Evolutionary conservation across 2,797 vertebrate species (phyloP).

Genomic region (Dromococcyx pavoninus): DNA sequence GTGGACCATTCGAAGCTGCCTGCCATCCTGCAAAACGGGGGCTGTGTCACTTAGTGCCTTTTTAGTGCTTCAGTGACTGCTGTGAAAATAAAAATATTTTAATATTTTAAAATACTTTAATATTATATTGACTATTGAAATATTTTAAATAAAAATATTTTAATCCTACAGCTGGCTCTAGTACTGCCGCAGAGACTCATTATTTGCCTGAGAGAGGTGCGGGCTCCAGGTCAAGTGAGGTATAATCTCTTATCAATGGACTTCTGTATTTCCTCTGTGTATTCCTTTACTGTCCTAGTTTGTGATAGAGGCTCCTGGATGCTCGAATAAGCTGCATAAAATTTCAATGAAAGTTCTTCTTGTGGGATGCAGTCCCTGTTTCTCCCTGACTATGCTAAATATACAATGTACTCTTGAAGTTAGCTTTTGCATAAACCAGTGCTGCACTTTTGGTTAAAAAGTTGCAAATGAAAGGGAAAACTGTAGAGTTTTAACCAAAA

Average conservation of each 20-base stretch:
- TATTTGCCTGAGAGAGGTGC: background rate
- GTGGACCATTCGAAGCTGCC: background rate
- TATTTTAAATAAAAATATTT: background rate
- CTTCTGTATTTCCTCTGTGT: background rate
- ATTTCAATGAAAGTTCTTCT: background rate
- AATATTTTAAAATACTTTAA: no score
- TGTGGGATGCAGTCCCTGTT: background rate
- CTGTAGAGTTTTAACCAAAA: background rate
- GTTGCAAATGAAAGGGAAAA: background rate
- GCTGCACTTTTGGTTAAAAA: background rate
- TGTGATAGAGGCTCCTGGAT: background rate
- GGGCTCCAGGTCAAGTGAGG: background rate
- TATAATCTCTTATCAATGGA: slow-evolving; percentile 28
- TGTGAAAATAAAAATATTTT: background rate
- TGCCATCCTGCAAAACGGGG: background rate
- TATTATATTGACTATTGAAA: no score
- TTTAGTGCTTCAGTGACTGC: background rate
- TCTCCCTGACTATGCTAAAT: background rate
- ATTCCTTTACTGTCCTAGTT: background rate
- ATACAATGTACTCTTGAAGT: background rate
- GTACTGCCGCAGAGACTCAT: background rate
- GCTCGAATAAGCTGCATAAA: background rate
- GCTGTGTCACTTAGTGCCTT: background rate
- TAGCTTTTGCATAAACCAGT: background rate
- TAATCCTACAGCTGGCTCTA: background rate